Base-by-base conservation (phyloP, 2,113 vertebrate genomes). In the Stictonetta naevosa region DNA sequence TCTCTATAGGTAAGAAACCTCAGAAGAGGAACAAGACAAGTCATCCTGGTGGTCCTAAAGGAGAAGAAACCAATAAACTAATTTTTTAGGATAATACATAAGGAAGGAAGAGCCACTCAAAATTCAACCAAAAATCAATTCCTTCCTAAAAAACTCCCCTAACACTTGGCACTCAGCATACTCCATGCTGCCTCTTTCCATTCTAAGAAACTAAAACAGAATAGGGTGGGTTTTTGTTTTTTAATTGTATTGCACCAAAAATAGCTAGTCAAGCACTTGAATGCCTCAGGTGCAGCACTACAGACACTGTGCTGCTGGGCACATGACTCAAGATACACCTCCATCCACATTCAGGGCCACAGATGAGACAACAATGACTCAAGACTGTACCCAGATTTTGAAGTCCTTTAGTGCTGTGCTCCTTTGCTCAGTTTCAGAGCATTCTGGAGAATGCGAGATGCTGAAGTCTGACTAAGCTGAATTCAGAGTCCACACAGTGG, bases 381-480 rank as follows among this genome's bases (percentile, higher is more conserved):
- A 79, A 94, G 71, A 66, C 2, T 26, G n/a, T n/a, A 79, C 29
- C 15, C 40, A 36, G 31, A 72, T 66, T 78, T 66, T 55, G 1
- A 86, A 89, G 75, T 46, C 44, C 58, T 73, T 46, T 28, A 62
- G 48, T 3, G 16, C 18, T 31, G 21, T 34, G 31, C 8, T 93
- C 33, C 71, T 83, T 56, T 66, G 48, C 58, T 85, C 34, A 34
- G 23, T 18, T 81, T 68, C 74, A 62, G 10, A 87, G 64, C 42
- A 29, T 42, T 80, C 48, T 55, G 63, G 8, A 53, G 64, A 76
- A 88, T 5, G 11, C 13, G 26, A 56, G 22, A 74, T 53, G 44
- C 42, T 69, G 31, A 84, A 87, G 23, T 55, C 78, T 92, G 59
- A 95, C 72, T 80, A 90, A 91, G 86, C 36, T 68, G 64, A 95